Percentiles rank a stretch among this genome's conserved stretches.
phyloP scores from a whole-genome alignment of 1,140 invertebrate genomes.

The Formica exsecta region DNA sequence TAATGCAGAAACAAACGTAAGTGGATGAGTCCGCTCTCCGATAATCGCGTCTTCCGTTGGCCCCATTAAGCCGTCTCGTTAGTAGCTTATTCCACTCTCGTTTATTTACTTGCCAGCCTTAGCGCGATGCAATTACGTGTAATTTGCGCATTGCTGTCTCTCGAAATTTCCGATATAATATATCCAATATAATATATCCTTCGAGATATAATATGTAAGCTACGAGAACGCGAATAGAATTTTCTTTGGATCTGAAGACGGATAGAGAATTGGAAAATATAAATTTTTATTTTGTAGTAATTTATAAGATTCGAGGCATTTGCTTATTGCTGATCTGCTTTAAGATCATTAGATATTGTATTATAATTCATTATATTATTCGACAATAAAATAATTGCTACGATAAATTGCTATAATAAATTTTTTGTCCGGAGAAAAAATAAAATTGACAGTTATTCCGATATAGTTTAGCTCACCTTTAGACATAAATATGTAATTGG shows the following conservation, averaged over 20 bases:
- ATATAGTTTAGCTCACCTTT: neutral
- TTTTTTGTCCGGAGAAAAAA: neutral
- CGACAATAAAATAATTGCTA: neutral
- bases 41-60: conserved; percentile 35
- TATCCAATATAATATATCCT: conserved; percentile 5
- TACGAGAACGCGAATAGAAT: neutral
- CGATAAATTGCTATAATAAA: neutral
- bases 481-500: conserved; percentile 13
- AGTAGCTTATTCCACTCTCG: conserved; percentile 13
- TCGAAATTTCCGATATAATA: neutral
- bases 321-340: neutral
- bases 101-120: neutral
- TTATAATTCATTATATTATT: neutral
- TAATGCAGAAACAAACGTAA: conserved; percentile 50
- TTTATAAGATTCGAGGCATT: conserved; percentile 9
- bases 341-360: neutral
- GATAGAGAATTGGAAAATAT: neutral
- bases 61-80: conserved; percentile 30
- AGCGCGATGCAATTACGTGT: neutral
- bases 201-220: neutral
- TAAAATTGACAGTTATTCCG: conserved; percentile 16
- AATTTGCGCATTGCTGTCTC: neutral
- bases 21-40: conserved; percentile 24
- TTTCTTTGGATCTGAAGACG: neutral
- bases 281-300: neutral